phyloP scores from a whole-genome alignment of 2,113 vertebrate species.

The human (Homo sapiens) region DNA sequence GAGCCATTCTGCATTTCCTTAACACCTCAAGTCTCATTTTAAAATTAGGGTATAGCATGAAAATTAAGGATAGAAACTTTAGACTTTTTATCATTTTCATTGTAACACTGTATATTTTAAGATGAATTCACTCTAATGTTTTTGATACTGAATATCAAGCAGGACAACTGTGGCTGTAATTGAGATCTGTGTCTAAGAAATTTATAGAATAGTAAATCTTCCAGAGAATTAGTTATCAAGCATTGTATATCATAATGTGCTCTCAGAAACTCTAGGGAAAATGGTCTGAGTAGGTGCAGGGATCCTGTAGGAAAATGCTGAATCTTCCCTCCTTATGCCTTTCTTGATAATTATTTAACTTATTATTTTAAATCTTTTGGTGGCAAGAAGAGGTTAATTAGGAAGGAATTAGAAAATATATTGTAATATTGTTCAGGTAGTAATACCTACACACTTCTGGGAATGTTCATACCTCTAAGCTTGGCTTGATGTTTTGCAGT shows the following conservation, averaged over 20 bases:
- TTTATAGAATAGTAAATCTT: neutral
- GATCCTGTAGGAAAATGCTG: neutral
- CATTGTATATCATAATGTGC: neutral
- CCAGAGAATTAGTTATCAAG: neutral
- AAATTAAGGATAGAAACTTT: neutral
- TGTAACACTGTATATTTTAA: neutral
- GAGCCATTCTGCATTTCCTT: neutral
- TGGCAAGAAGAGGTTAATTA: constrained; percentile 67
- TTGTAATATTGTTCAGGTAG: constrained; percentile 25
- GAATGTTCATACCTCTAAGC: constrained; percentile 37
- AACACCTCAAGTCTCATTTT: neutral
- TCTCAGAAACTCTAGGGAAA: neutral
- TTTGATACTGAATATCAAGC: neutral
- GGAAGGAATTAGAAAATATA: constrained; percentile 54
- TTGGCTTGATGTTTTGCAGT: neutral
- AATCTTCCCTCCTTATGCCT: neutral
- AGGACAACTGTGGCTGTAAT: neutral
- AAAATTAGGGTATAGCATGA: neutral
- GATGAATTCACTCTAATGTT: neutral
- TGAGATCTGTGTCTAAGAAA: neutral
- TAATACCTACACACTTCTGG: constrained; percentile 37
- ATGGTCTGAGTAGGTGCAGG: neutral
- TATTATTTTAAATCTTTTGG: constrained; percentile 60
- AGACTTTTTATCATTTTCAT: neutral
- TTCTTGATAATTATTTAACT: constrained; percentile 37